Evolutionary conservation across 2,113 vertebrate genomes (phyloP).

Genomic region (Callipepla squamata): DNA sequence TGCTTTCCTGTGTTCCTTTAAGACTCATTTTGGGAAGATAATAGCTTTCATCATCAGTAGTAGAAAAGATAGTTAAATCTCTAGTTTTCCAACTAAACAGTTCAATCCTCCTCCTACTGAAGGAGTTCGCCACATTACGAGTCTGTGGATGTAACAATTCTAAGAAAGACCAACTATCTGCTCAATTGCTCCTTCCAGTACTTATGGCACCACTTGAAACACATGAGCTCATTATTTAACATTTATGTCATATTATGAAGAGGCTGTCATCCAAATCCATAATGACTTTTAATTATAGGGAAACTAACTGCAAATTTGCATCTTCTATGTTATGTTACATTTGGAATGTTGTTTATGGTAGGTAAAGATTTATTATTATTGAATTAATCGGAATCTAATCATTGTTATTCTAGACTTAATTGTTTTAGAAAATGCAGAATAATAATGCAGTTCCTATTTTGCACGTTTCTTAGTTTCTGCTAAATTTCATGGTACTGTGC

Average conservation of each 20-base stretch:
- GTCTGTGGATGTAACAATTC: accelerated
- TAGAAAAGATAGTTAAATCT: not conserved
- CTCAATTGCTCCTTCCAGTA: not conserved
- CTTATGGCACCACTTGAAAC: not conserved
- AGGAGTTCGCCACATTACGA: not conserved
- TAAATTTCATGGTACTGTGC: not conserved
- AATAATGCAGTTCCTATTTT: not conserved
- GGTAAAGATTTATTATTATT: not conserved
- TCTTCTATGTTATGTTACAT: not conserved
- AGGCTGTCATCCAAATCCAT: not conserved
- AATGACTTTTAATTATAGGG: not conserved
- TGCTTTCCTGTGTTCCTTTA: not conserved
- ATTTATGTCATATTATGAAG: not conserved
- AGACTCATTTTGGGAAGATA: not conserved
- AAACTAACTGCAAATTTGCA: not conserved
- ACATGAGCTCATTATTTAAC: not conserved
- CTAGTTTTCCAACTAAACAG: not conserved
- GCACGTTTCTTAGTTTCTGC: not conserved
- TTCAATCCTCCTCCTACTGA: not conserved
- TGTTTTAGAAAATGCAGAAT: not conserved
- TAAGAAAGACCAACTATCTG: not conserved
- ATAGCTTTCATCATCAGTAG: not conserved
- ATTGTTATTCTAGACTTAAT: not conserved
- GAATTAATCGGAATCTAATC: not conserved
- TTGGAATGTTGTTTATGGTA: not conserved